Percentiles rank a stretch among this genome's conserved stretches.
These are phyloP conservation scores for Mystacides longicornis DNA, from an alignment of 2,888 invertebrate species.

Conservation along the genomic window DNA sequence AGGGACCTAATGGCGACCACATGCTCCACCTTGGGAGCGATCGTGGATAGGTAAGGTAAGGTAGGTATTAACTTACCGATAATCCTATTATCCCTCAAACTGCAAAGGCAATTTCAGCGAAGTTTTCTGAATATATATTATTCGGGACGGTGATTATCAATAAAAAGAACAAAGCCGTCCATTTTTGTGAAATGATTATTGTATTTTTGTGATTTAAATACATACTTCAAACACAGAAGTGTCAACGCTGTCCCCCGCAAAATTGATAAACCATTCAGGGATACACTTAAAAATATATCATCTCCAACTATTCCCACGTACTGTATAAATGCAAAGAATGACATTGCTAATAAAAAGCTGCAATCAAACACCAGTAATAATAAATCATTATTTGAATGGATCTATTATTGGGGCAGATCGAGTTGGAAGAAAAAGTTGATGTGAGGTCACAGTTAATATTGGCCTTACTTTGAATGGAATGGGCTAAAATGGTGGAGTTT, in stretches of 20 bases:
- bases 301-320: slow-evolving; percentile 48
- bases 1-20: no score
- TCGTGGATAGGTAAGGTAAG: no score
- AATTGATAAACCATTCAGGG: slow-evolving; percentile 47
- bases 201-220: slow-evolving; percentile 46
- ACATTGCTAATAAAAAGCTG: slow-evolving; percentile 52
- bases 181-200: slow-evolving; percentile 41
- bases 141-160: slow-evolving; percentile 44
- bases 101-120: slow-evolving; percentile 51
- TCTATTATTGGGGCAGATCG: no score
- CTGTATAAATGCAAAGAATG: slow-evolving; percentile 54
- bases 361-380: no score
- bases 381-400: no score
- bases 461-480: no score
- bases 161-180: slow-evolving; percentile 46
- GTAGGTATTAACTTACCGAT: slow-evolving; percentile 53
- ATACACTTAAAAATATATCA: slow-evolving; percentile 48
- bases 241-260: slow-evolving; percentile 49
- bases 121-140: slow-evolving; percentile 40
- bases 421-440: no score
- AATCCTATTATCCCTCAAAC: slow-evolving; percentile 58
- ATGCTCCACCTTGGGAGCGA: no score
- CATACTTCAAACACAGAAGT: slow-evolving; percentile 42
- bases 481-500: no score
- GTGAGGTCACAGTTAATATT: no score